phyloP scores from a whole-genome alignment of 1,140 invertebrate genomes.

The Belonocnema kinseyi region DNA sequence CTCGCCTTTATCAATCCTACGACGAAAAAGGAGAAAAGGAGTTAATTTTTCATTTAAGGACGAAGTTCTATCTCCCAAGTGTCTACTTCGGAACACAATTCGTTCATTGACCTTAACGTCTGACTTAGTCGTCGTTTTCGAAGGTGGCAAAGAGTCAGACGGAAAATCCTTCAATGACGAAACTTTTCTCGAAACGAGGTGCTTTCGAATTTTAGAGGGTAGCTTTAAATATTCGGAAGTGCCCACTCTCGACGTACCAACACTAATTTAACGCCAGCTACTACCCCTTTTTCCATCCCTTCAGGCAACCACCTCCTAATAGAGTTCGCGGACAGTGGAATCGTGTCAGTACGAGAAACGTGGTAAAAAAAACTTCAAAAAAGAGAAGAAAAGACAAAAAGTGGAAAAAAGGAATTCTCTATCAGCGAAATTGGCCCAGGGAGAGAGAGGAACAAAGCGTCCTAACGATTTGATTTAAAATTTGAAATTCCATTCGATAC shows the following conservation, averaged over 20 bases:
- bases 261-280: conserved; percentile 52
- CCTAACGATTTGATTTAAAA: conserved; percentile 24
- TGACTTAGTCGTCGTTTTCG: conserved; percentile 11
- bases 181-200: conserved; percentile 6
- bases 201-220: conserved; percentile 62
- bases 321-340: not conserved
- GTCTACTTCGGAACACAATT: conserved; percentile 15
- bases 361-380: conserved; percentile 38
- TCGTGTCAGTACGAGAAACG: not conserved
- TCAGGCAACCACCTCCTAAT: not conserved
- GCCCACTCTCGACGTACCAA: conserved; percentile 55
- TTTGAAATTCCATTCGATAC: conserved; percentile 32
- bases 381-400: conserved; percentile 10
- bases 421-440: conserved; percentile 20
- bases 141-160: not conserved
- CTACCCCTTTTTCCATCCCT: conserved; percentile 20
- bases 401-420: conserved; percentile 16
- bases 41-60: conserved; percentile 24
- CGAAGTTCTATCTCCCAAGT: conserved; percentile 6
- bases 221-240: conserved; percentile 58
- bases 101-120: conserved; percentile 12
- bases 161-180: conserved; percentile 11
- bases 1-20: not conserved
- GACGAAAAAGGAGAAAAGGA: conserved; percentile 1
- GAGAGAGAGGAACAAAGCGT: conserved; percentile 1